Evolutionary conservation across 2,113 vertebrate species (phyloP), one percentile per base, ranked within the genome.

Genomic region (Halcyon senegalensis): DNA sequence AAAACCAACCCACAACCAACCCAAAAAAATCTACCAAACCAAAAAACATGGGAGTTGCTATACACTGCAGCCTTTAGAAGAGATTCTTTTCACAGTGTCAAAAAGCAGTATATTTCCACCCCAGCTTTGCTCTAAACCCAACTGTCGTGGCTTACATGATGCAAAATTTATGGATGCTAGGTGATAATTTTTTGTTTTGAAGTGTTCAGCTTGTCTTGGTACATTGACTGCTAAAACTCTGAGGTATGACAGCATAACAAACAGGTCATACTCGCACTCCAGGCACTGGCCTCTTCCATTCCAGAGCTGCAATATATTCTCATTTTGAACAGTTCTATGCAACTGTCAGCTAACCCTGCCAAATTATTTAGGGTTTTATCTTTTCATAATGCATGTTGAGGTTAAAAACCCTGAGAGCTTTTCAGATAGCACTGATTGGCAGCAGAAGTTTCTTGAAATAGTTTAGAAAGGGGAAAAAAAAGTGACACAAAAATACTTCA

Each of bases 371-470:
- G 96, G 96, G 95, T 90, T 96, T 96, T 66, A 69, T 92, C 41
- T 85, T 92, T 91, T 80, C 67, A 14, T 80, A 93, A 94, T 66
- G 63, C 74, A 80, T 68, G 89, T 81, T 1, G 59, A 96, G 74
- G 89, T 96, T 92, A 94, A 94, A 96, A 96, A 96, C 95, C 95
- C 94, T 97, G 96, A 97, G 96, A 97, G 87, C 66, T 94, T 90
- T 95, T 94, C 86, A 37, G 83, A 87, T 87, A 94, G 81, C 16
- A 7, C 6, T 87, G 84, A 96, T 4, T 93, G 89, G 93, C 96
- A 96, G 93, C 81, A 92, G 89, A 78, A 92, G 11, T 85, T 92
- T 77, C 69, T 94, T 77, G 74, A 94, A 95, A 89, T 58, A 92
- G 69, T 89, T 92, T 83, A 94, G 81, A 83, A 85, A 89, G 91